Base-by-base conservation (phyloP, 64 coral and sea anemone genomes). In the Montipora efflorescens region DNA sequence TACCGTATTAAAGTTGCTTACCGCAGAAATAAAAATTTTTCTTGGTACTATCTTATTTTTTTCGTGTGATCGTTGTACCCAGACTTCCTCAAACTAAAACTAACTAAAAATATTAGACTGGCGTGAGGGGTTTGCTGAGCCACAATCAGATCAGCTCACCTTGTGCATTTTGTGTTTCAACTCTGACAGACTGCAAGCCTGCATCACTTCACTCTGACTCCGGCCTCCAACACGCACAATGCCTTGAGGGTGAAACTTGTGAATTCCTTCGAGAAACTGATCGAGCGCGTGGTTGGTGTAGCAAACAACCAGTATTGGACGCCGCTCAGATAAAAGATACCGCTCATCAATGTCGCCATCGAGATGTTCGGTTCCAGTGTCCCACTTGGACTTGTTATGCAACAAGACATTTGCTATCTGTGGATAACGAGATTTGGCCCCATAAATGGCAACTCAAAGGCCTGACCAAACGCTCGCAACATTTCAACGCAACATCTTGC, bases 291-390 rank as follows among this genome's bases (percentile, higher is more conserved):
- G 53, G 11, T 57, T 57, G 4, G 53, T 57, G 72, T 91, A 97
- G 57, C 95, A 97, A 8, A 97, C 95, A 12, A 97, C 88, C 8
- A 97, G 82, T 13, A 97, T 91, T 9, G 95, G 95, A 47, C 91
- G 73, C 59, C 36, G 1, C 36, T 36, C 36, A 36, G 36, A 36
- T 36, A 36, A 36, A 36, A 36, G 36, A 36, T 36, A 36, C 36
- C 1, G 36, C 2, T 36, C 36, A 36, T 36, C 36, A 36, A 36
- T 36, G 2, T 36, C 36, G 36, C 36, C 36, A 36, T 36, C 36
- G 36, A 36, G 36, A 36, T 46, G 80, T 22, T 94, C 88, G 11
- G 88, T 94, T 16, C 92, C 92, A 3, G 66, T 82, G 58, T 90
- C 85, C 95, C 95, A 96, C 50, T 87, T 62, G 2, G 74, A 74